A percentile compares a stretch with the other conserved stretches of the same genome.
Conservation (phyloP, 2,113 vertebrate genomes). For the Plotosus lineatus region DNA sequence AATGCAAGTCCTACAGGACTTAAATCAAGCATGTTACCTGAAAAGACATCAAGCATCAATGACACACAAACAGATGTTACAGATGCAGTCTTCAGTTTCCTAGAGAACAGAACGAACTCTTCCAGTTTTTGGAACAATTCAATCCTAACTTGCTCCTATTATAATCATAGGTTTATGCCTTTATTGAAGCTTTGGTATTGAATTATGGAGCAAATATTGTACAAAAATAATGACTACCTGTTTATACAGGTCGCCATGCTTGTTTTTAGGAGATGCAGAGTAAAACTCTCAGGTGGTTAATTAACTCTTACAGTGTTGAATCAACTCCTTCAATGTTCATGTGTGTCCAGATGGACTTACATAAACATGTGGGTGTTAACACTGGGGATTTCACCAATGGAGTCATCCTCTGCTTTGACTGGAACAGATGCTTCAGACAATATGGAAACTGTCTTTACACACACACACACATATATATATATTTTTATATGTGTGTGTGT, state of each 20-base stretch:
- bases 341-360: constrained; percentile 16
- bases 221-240: not conserved
- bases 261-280: constrained; percentile 24
- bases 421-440: not conserved
- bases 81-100: not conserved
- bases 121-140: not conserved
- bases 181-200: not conserved
- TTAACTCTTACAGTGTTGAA: constrained; percentile 29
- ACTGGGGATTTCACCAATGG: constrained; percentile 3
- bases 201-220: not conserved
- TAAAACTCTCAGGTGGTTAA: constrained; percentile 31
- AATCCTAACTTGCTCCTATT: not conserved
- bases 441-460: not conserved
- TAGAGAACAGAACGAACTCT: not conserved
- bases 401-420: constrained; percentile 2
- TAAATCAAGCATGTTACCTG: not conserved
- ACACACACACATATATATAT: too few species aligned
- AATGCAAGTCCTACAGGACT: not conserved
- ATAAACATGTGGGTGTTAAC: constrained; percentile 14
- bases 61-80: not conserved
- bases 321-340: constrained; percentile 11
- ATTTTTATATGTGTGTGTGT: too few species aligned
- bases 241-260: not conserved
- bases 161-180: not conserved
- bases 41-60: constrained; percentile 2